Conservation (phyloP, 1,140 invertebrate species). For the Epicauta chinensis region DNA sequence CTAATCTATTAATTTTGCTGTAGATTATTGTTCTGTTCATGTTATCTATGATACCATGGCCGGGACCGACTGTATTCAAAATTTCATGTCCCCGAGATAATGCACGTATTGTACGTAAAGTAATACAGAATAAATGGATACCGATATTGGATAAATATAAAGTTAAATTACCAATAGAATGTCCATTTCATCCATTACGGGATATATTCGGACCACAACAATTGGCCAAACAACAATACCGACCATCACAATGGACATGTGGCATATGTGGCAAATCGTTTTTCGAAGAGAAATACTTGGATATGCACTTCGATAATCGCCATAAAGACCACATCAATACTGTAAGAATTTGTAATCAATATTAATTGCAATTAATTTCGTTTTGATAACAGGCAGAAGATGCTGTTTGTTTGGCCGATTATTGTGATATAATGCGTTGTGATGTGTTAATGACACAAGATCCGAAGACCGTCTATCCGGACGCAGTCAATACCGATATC, state of each 20-base stretch:
- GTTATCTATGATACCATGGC: slow-evolving; percentile 78
- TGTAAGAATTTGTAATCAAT: slow-evolving; percentile 46
- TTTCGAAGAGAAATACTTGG: slow-evolving; percentile 80
- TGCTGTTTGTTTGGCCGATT: slow-evolving; percentile 85
- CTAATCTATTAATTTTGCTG: slow-evolving; percentile 12
- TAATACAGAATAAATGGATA: slow-evolving; percentile 86
- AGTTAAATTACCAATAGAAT: slow-evolving; percentile 73
- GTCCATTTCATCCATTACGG: slow-evolving; percentile 79
- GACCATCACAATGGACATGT: slow-evolving; percentile 84
- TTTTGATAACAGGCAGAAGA: slow-evolving; percentile 37
- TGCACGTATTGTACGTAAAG: slow-evolving; percentile 78
- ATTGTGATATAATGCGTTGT: slow-evolving; percentile 92
- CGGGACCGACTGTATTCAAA: slow-evolving; percentile 76
- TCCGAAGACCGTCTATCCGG: slow-evolving; percentile 49
- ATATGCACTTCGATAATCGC: slow-evolving; percentile 84
- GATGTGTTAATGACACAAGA: slow-evolving; percentile 75
- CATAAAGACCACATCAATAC: slow-evolving; percentile 81
- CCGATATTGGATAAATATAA: slow-evolving; percentile 81
- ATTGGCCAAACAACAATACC: slow-evolving; percentile 70
- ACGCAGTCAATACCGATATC: slow-evolving; percentile 62
- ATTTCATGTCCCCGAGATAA: slow-evolving; percentile 83
- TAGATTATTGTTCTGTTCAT: slow-evolving; percentile 72
- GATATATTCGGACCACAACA: slow-evolving; percentile 85
- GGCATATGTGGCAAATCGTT: slow-evolving; percentile 89
- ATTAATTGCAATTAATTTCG: no score